phyloP scores from a whole-genome alignment of 1,140 invertebrate genomes.

The Drosophila repleta region DNA sequence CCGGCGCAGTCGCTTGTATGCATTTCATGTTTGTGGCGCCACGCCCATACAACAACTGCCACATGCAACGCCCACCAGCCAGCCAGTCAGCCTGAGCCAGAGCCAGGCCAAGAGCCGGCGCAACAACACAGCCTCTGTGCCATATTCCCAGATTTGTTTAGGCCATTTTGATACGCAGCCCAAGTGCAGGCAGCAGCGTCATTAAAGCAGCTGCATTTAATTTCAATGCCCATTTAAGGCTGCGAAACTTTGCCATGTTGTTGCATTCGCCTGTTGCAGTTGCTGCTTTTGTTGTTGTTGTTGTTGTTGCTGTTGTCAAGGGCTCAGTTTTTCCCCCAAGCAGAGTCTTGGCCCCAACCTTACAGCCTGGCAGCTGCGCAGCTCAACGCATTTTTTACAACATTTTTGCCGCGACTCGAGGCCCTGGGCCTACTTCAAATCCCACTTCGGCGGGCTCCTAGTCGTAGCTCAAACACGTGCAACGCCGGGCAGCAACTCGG shows the following conservation, averaged over 20 bases:
- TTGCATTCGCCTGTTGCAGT: slow-evolving; percentile 6
- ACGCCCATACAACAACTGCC: slow-evolving; percentile 65
- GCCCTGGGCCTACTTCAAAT: slow-evolving; percentile 1
- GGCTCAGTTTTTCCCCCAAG: slow-evolving; percentile 45
- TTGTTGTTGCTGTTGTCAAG: slow-evolving; percentile 41
- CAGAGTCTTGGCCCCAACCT: slow-evolving; percentile 22
- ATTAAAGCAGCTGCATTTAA: slow-evolving; percentile 82
- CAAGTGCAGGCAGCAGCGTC: slow-evolving; percentile 48
- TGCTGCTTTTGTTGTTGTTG: slow-evolving; percentile 25
- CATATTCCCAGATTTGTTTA: slow-evolving; percentile 71
- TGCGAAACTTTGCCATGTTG: slow-evolving; percentile 33
- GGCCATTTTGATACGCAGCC: slow-evolving; percentile 59
- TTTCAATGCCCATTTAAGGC: slow-evolving; percentile 80
- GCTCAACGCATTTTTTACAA: slow-evolving; percentile 76
- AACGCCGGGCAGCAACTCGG: slow-evolving; percentile 34
- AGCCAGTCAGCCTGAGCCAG: slow-evolving; percentile 26
- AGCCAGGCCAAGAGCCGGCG: slow-evolving; percentile 29
- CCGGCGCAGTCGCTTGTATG: slow-evolving; percentile 55
- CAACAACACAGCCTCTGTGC: slow-evolving; percentile 42
- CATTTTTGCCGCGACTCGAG: slow-evolving; percentile 79
- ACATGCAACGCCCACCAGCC: slow-evolving; percentile 53
- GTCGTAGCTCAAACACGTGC: slow-evolving; percentile 52
- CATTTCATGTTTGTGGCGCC: slow-evolving; percentile 63
- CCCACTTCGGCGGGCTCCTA: not conserved
- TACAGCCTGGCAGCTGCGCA: slow-evolving; percentile 55